These are phyloP conservation scores for Scartelaos histophorus DNA, from an alignment of 2,113 vertebrate genomes.

Conservation along the genomic window DNA sequence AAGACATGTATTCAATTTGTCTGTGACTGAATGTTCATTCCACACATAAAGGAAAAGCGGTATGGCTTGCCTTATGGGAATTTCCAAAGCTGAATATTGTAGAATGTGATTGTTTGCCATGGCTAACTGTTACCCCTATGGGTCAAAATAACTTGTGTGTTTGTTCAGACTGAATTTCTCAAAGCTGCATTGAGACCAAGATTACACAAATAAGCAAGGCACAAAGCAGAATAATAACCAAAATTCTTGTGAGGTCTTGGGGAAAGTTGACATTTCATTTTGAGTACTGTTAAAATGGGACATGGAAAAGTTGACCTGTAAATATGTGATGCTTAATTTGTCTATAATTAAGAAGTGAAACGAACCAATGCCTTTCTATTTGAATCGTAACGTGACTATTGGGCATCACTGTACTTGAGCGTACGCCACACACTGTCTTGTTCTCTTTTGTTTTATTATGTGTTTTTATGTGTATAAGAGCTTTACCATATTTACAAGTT, in stretches of 20 bases:
- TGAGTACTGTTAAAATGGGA: conserved; percentile 32
- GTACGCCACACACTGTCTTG: conserved; percentile 48
- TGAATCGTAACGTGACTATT: conserved; percentile 13
- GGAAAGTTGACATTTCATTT: conserved; percentile 41
- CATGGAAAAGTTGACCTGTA: neutral
- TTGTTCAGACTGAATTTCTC: conserved; percentile 81
- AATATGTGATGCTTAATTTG: conserved; percentile 4
- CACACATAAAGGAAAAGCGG: conserved; percentile 21
- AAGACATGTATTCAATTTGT: conserved; percentile 18
- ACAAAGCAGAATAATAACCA: conserved; percentile 78
- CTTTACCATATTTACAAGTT: conserved; percentile 42
- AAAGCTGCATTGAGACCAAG: conserved; percentile 71
- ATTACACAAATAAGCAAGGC: conserved; percentile 74
- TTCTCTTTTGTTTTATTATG: conserved; percentile 26
- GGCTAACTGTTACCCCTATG: conserved; percentile 74
- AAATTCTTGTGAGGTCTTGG: conserved; percentile 73
- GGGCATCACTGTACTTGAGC: conserved; percentile 52
- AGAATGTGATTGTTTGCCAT: conserved; percentile 82
- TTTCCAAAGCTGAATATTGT: conserved; percentile 73
- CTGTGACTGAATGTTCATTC: conserved; percentile 6
- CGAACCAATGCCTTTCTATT: conserved; percentile 1
- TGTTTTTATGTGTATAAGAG: conserved; percentile 46
- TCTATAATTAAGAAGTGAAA: conserved; percentile 26
- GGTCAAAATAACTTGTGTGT: conserved; percentile 78
- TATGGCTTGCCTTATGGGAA: conserved; percentile 73